Evolutionary conservation across 2,888 invertebrate genomes (phyloP).

Genomic region (Chelonus formosanus): DNA sequence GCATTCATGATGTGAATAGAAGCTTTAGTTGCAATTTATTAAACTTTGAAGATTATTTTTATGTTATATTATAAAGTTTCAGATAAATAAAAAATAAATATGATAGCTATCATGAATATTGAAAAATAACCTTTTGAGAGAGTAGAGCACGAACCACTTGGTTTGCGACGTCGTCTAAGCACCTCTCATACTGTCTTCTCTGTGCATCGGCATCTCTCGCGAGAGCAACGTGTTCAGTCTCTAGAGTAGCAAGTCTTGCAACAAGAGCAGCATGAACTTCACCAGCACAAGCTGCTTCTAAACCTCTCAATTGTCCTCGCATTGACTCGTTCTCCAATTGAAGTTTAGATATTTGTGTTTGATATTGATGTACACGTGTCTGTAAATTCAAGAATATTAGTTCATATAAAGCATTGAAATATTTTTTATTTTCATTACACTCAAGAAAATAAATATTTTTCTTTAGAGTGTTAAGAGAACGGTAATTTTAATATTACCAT

Average conservation of each 20-base stretch:
- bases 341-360: constrained; percentile 73
- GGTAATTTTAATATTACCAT: background rate
- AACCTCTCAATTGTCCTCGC: constrained; percentile 62
- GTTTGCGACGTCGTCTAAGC: constrained; percentile 84
- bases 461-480: background rate
- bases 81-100: too few relatives aligned
- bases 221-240: constrained; percentile 72
- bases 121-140: constrained; percentile 77
- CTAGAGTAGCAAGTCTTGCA: constrained; percentile 68
- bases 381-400: constrained; percentile 33
- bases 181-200: constrained; percentile 78
- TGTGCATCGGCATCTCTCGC: constrained; percentile 74
- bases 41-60: background rate
- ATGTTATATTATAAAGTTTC: too few relatives aligned
- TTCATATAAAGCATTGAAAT: too few relatives aligned
- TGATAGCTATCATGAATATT: too few relatives aligned
- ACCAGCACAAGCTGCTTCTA: constrained; percentile 60
- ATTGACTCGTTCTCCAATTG: constrained; percentile 76
- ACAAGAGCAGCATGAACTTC: constrained; percentile 66
- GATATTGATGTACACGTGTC: constrained; percentile 79
- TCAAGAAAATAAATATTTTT: too few relatives aligned
- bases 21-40: background rate
- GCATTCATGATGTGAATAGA: too few relatives aligned
- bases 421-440: too few relatives aligned
- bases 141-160: constrained; percentile 84